phyloP scores from a whole-genome alignment of 2,113 vertebrate species.

The Pithys albifrons region DNA sequence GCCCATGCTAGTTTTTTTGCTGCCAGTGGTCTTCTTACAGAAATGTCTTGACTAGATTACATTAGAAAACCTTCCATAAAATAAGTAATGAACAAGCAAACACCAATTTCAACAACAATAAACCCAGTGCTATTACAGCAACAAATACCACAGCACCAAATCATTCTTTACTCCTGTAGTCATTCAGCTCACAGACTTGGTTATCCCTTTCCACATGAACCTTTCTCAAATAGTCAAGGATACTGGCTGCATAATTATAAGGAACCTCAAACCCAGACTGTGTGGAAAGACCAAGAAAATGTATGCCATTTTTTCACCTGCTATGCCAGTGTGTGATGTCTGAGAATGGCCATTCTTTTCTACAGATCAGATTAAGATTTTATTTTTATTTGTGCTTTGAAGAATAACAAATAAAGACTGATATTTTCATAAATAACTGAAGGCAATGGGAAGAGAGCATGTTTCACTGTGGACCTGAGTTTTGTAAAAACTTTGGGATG shows the following conservation, averaged over 20 bases:
- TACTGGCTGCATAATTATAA: neutral
- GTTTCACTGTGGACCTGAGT: neutral
- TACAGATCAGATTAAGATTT: neutral
- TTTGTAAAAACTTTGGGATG: neutral
- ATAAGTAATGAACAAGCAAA: neutral
- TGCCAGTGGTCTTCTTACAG: neutral
- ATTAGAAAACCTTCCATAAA: neutral
- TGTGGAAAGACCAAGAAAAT: neutral
- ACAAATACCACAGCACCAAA: neutral
- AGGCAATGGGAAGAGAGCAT: neutral
- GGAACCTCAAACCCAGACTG: neutral
- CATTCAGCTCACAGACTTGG: neutral
- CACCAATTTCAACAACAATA: neutral
- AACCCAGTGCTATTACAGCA: neutral
- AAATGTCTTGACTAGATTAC: neutral
- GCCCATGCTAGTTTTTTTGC: fast-evolving
- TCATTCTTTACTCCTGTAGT: neutral
- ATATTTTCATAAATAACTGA: neutral
- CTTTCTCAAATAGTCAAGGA: neutral
- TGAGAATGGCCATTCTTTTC: neutral
- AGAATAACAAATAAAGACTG: neutral
- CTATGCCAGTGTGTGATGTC: neutral
- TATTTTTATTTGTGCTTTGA: neutral
- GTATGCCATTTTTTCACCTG: neutral
- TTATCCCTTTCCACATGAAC: neutral